Conservation (phyloP, 2,797 vertebrate genomes). For the Amblyopsis hoosieri region DNA sequence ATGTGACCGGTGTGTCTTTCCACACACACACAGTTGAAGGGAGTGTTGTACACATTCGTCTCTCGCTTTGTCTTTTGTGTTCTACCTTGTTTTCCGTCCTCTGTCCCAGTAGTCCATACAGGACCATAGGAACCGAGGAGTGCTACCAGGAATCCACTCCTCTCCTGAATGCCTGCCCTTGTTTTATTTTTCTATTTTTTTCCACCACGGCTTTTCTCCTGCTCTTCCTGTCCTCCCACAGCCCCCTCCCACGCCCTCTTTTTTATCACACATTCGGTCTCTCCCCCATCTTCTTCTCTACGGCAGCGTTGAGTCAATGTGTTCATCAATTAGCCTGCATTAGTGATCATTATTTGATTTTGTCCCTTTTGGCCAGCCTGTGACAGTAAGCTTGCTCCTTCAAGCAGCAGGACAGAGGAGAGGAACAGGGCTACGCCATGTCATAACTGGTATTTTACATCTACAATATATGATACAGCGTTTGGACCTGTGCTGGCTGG, state of each 20-base stretch:
- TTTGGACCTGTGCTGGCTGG: neutral
- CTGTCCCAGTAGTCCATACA: conserved; percentile 12
- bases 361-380: conserved; percentile 1
- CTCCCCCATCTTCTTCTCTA: conserved; percentile 25
- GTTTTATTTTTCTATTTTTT: conserved; percentile 2
- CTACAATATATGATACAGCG: conserved; percentile 13
- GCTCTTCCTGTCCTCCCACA: neutral
- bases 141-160: conserved; percentile 61
- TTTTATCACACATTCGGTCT: conserved; percentile 42
- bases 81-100: conserved; percentile 10
- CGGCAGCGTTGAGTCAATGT: conserved; percentile 36
- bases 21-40: neutral
- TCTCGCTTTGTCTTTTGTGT: conserved; percentile 6
- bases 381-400: conserved; percentile 3
- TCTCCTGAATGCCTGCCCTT: conserved; percentile 25
- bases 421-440: neutral
- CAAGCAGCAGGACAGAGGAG: neutral
- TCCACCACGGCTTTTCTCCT: conserved; percentile 19
- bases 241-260: neutral
- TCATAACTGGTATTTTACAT: conserved; percentile 10
- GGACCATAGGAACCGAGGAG: conserved; percentile 57
- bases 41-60: conserved; percentile 20
- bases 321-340: conserved; percentile 29
- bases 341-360: conserved; percentile 40
- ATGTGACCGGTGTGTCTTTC: conserved; percentile 7